Conservation (phyloP, 2,113 vertebrate genomes). For the Acinonyx jubatus region DNA sequence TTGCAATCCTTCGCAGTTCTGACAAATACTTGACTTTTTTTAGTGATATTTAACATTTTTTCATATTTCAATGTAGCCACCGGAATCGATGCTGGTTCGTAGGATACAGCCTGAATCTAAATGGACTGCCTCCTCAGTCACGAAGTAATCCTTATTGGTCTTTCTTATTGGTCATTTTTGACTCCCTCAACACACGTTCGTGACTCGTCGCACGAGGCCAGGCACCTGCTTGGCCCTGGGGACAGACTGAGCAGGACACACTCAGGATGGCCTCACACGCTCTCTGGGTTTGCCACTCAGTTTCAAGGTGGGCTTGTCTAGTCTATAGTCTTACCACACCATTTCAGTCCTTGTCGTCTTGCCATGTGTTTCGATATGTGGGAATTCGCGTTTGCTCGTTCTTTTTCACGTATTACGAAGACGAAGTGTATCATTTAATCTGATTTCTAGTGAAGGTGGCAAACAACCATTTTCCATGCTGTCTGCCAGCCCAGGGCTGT, state of each 20-base stretch:
- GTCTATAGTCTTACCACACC: neutral
- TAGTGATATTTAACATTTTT: neutral
- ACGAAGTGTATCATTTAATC: neutral
- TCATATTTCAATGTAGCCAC: neutral
- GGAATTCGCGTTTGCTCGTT: neutral
- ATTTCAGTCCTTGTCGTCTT: neutral
- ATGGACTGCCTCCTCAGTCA: neutral
- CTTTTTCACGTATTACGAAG: neutral
- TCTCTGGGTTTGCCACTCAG: neutral
- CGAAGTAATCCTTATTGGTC: neutral
- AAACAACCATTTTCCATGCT: fast-evolving
- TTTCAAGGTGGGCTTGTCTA: too few species aligned
- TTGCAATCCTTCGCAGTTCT: neutral
- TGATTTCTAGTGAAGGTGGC: neutral
- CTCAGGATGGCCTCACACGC: fast-evolving
- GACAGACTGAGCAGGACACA: neutral
- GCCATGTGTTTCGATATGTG: neutral
- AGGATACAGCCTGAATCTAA: neutral
- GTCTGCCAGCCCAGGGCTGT: too few species aligned
- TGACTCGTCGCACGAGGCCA: neutral
- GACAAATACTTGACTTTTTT: neutral
- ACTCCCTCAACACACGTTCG: neutral
- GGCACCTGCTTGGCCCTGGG: neutral
- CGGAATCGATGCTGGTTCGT: neutral
- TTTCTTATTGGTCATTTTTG: neutral